A percentile compares a stretch with the other conserved stretches of the same genome.
Conservation (phyloP, 2,888 invertebrate species). For the Ditylenchus weischeri region DNA sequence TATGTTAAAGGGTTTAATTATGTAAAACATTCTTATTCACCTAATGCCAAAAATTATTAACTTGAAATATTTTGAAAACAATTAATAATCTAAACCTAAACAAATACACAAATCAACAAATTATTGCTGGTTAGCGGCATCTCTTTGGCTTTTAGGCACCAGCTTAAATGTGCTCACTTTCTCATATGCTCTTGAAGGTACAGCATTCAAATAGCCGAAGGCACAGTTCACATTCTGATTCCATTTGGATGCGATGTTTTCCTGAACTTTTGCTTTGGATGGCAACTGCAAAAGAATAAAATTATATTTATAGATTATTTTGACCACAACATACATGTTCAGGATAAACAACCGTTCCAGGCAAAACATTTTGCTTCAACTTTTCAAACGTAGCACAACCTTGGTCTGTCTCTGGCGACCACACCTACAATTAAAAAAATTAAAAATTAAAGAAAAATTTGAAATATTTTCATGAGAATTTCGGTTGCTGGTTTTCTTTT, state of each 20-base stretch:
- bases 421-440: background rate
- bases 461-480: too few relatives aligned
- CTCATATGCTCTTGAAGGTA: conserved; percentile 44
- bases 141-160: too few relatives aligned
- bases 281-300: conserved; percentile 41
- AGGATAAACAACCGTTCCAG: conserved; percentile 53
- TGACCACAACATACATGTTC: conserved; percentile 38
- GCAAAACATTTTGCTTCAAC: conserved; percentile 51
- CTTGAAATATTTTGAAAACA: too few relatives aligned
- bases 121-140: too few relatives aligned
- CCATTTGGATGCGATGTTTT: conserved; percentile 47
- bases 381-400: conserved; percentile 47
- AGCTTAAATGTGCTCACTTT: background rate
- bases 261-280: conserved; percentile 44
- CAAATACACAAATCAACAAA: too few relatives aligned
- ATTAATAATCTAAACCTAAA: too few relatives aligned
- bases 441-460: too few relatives aligned
- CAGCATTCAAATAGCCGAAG: conserved; percentile 43
- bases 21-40: too few relatives aligned
- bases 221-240: conserved; percentile 47
- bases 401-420: conserved; percentile 44
- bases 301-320: too few relatives aligned
- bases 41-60: too few relatives aligned
- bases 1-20: too few relatives aligned
- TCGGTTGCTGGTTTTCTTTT: too few relatives aligned